phyloP scores from a whole-genome alignment of 92 coral and sea anemone genomes.

The Porites cylindrica region DNA sequence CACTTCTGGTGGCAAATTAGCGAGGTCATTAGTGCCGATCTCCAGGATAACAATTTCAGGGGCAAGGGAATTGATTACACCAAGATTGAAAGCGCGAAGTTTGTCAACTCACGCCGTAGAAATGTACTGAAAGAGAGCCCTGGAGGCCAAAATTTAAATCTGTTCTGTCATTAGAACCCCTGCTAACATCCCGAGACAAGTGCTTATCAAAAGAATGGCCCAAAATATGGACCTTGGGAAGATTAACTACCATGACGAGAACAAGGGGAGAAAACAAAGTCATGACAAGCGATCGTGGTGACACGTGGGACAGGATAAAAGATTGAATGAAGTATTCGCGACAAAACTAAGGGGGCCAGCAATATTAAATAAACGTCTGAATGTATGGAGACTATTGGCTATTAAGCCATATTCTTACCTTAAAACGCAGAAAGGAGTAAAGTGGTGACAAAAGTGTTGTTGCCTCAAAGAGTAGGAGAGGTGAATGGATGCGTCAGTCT shows the following conservation, averaged over 20 bases:
- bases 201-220: not conserved
- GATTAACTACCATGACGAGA: conserved; percentile 5
- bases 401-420: too few species aligned
- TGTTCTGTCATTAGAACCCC: conserved; percentile 2
- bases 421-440: too few species aligned
- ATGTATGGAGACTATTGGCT: too few species aligned
- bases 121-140: not conserved
- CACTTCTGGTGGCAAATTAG: conserved; percentile 8
- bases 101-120: not conserved
- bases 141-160: not conserved
- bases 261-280: not conserved
- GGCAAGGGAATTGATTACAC: not conserved
- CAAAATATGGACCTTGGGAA: not conserved
- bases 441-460: too few species aligned
- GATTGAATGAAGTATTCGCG: not conserved
- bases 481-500: too few species aligned
- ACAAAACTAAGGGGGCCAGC: too few species aligned
- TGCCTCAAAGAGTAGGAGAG: too few species aligned
- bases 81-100: not conserved
- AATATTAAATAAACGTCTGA: too few species aligned
- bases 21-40: conserved; percentile 52
- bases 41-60: conserved; percentile 55
- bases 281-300: not conserved
- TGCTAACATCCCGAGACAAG: not conserved
- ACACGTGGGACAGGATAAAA: not conserved